Evolutionary conservation across 2,113 vertebrate species (phyloP).

Genomic region (Rafetus swinhoei): DNA sequence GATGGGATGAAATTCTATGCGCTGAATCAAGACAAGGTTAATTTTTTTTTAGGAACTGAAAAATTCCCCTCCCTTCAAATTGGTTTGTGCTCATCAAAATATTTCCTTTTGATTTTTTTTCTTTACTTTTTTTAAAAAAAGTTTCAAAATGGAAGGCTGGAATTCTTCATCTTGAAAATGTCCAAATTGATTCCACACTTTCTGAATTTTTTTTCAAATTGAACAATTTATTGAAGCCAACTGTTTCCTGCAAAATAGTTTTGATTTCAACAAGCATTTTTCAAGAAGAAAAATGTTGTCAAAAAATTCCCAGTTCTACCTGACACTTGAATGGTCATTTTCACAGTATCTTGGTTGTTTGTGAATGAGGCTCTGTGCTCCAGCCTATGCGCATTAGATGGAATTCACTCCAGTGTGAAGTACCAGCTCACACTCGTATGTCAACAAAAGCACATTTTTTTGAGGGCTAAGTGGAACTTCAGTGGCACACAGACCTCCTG

Average conservation of each 20-base stretch:
- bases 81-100: background rate
- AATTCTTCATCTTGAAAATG: no score
- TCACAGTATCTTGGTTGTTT: background rate
- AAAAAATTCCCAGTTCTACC: no score
- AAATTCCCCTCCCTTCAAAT: background rate
- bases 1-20: background rate
- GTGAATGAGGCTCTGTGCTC: background rate
- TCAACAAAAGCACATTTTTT: background rate
- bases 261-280: no score
- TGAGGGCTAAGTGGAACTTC: background rate
- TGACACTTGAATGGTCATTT: constrained; percentile 14
- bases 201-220: no score
- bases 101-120: background rate
- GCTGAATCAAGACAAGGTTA: background rate
- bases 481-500: background rate
- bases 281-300: no score
- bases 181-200: no score
- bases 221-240: no score
- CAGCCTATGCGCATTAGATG: rapidly evolving
- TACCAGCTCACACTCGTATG: background rate
- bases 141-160: no score
- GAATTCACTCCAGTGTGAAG: background rate
- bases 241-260: no score
- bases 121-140: no score
- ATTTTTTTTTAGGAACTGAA: background rate